Evolutionary conservation across 2,113 vertebrate species (phyloP), one percentile per base, ranked within the genome.

Genomic region (Cariama cristata): DNA sequence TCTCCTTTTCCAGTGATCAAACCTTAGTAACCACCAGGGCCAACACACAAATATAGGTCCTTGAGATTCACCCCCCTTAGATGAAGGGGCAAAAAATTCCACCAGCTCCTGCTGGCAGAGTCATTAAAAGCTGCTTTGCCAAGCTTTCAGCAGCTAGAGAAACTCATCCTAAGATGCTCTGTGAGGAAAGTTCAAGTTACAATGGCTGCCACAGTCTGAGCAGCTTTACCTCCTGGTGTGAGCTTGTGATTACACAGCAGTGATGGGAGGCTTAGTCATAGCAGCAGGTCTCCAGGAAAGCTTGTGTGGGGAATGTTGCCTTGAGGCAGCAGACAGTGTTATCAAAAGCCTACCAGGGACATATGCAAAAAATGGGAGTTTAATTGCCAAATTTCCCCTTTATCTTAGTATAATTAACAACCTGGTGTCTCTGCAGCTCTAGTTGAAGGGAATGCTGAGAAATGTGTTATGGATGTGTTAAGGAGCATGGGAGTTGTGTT

Each of bases 401-500:
- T 96, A 93, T 96, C 91, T 94, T 91, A 23, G 14, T 35, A 68
- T 91, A 93, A 96, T 95, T 96, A 97, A 84, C 79, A 91, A 88
- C 47, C 90, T 81, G 76, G 56, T 89, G 74, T 58, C 64, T 95
- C 66, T 88, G 77, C 16, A n/a, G 84, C 77, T 91, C 67, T 85
- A 27, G 50, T 82, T 90, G 69, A 79, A 88, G 77, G 84, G 63
- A 79, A 42, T 21, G 42, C 47, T 95, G 58, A 58, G 40, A 90
- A 95, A 82, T 12, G 32, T 50, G 50, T 72, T 79, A 60, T 33
- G 58, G 77, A 53, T 83, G 50, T 38, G 55, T 69, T 86, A 62
- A 58, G 67, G 53, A 94, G 26, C 50, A 71, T 38, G 53, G 44
- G 62, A 60, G 8, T 44, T 66, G 52, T 15, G 44, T 93, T 52